A percentile compares a stretch with the other conserved stretches of the same genome.
Conservation (phyloP, 2,113 vertebrate species). For the Cinclus cinclus region DNA sequence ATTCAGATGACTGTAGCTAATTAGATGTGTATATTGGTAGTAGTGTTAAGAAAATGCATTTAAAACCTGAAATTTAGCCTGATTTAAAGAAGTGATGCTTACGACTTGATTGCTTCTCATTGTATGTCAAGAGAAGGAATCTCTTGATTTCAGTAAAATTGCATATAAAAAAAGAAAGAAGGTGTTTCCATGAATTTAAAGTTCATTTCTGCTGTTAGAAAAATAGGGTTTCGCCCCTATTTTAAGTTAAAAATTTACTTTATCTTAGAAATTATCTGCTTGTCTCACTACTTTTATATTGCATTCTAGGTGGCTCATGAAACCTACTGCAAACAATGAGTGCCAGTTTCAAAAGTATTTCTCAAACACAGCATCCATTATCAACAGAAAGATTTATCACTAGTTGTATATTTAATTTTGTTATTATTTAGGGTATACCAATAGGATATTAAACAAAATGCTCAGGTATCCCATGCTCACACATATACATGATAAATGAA, state of each 20-base stretch:
- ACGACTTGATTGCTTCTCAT: background rate
- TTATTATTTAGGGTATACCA: background rate
- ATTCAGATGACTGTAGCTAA: background rate
- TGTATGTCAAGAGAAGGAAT: background rate
- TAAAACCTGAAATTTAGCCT: background rate
- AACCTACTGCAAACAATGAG: background rate
- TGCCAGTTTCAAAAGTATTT: background rate
- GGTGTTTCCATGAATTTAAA: background rate
- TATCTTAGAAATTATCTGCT: background rate
- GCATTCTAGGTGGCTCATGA: background rate
- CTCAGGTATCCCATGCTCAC: accelerated
- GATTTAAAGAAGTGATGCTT: background rate
- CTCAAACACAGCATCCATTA: background rate
- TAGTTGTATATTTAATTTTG: background rate
- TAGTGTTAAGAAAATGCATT: background rate
- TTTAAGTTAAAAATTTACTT: background rate
- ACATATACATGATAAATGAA: background rate
- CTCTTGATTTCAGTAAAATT: background rate
- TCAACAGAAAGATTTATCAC: background rate
- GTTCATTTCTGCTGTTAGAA: background rate
- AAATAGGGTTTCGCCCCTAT: background rate
- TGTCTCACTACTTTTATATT: background rate
- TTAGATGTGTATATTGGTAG: background rate
- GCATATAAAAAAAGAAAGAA: background rate
- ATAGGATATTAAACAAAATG: background rate